A percentile compares a stretch with the other conserved stretches of the same genome.
Evolutionary conservation across 2,113 vertebrate species (phyloP).

Genomic region (Taurulus bubalis): DNA sequence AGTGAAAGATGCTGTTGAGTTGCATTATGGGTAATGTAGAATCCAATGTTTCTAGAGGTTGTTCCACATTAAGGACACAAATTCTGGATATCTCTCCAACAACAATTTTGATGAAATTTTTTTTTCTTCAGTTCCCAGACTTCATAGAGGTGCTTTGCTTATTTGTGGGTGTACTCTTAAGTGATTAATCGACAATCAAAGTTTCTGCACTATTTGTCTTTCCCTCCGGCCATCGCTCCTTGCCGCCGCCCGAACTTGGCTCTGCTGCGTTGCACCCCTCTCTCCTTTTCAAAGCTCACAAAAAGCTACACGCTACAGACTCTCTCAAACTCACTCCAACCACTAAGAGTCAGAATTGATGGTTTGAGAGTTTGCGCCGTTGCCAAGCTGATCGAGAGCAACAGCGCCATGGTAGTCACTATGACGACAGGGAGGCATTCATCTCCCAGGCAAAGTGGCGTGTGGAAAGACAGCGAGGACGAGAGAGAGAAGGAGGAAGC

Average conservation of each 20-base stretch:
- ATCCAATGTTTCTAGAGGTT: not conserved
- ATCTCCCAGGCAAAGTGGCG: constrained; percentile 50
- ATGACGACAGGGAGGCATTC: constrained; percentile 66
- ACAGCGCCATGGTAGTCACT: constrained; percentile 56
- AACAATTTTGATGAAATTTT: not conserved
- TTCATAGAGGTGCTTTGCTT: not conserved
- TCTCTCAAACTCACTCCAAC: not conserved
- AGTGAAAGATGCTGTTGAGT: not conserved
- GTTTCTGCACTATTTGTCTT: not conserved
- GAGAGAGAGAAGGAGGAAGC: constrained; percentile 30
- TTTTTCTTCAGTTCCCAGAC: not conserved
- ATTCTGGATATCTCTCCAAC: not conserved
- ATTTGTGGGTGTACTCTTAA: not conserved
- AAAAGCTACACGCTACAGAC: constrained; percentile 24
- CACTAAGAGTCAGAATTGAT: constrained; percentile 30
- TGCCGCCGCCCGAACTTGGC: not conserved
- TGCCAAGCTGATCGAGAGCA: constrained; percentile 62
- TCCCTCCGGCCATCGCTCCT: not conserved
- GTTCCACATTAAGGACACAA: not conserved
- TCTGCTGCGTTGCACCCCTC: constrained; percentile 6
- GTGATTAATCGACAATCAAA: not conserved
- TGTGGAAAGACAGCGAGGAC: constrained; percentile 44
- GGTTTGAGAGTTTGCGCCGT: constrained; percentile 41
- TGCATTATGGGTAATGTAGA: constrained; percentile 11
- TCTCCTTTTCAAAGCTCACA: constrained; percentile 11